Base-by-base conservation (phyloP, 2,113 vertebrate genomes). In the Daboia siamensis region DNA sequence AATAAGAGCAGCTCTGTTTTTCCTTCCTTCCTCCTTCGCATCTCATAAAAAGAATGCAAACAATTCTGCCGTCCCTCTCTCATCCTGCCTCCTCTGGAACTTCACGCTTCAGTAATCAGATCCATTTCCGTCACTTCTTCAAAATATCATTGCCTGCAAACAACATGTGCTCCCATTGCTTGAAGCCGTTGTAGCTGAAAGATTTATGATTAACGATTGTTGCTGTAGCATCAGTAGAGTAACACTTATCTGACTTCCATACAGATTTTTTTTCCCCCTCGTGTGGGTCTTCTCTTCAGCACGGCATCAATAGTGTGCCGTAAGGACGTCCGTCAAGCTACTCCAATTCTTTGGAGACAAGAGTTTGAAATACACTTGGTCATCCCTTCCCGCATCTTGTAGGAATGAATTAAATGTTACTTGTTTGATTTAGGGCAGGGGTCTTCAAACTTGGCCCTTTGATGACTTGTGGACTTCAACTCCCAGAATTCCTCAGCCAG, bases 21-120 rank as follows among this genome's bases (percentile, higher is more conserved):
- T 2, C 64, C 64, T 33, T n/a, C 64, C 64, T 69, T 33, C 91
- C 92, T 95, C 85, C 59, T 87, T 29, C 9, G 29, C 90, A 52
- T 93, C 95, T 96, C 86, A 92, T 93, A n/a, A 93, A 94, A 96
- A 96, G 94, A 93, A 95, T 96, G 93, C 93, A 95, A 95, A 95
- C 39, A 93, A 54, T 80, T 90, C 95, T 92, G 88, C 91, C 90
- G 29, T 87, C 95, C 91, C 12, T 51, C 3, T 92, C 93, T 96
- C 87, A 0, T 23, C 94, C 39, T 92, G 94, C 95, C 88, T 90
- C 90, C 91, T 96, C 89, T 94, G 51, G 92, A 90, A 95, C 93
- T 95, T 94, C 88, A 51, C 4, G 24, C 94, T 90, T 96, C 89
- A 69, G 92, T 92, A 95, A 94, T 84, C 95, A 93, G 91, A 95